Evolutionary conservation across 2,888 invertebrate genomes (phyloP), one percentile per base, ranked within the genome.

Genomic region (Paralinhomoeus sp.): DNA sequence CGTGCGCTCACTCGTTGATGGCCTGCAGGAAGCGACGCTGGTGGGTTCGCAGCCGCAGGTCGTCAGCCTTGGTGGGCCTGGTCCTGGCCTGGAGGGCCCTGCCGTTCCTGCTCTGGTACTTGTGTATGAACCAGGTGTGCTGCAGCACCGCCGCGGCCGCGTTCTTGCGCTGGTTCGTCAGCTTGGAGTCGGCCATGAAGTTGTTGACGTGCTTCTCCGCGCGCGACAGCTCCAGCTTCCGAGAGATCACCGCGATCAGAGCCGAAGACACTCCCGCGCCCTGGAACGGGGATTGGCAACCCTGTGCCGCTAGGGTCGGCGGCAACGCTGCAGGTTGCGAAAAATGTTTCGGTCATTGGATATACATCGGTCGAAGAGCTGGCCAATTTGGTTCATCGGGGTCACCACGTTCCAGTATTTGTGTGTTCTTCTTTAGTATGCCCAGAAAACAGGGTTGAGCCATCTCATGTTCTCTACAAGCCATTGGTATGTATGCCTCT

Each of bases 131-230:
- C 97, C 97, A 97, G 57, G 97, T 97, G 72, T 97, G 93, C 59
- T 97, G 75, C 56, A 97, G 74, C 57, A 99, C 97, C 69, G 93
- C 91, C 51, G 97, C 97, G 53, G 97, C 97, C 54, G 97, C 87
- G 71, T 97, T 93, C 76, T 99, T 99, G 70, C 97, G 74, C 87
- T 97, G 74, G 75, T 97, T 93, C 59, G 91, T 89, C 68, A 93
- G 76, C 73, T 97, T 93, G 64, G 93, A 93, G 71, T 99, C 97
- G 85, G 97, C 93, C 93, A 97, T 97, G 71, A 97, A 97, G 74
- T 97, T 97, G 73, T 97, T 97, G 63, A 97, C 97, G 73, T 97
- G 97, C 72, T 97, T 99, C 72, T 99, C 97, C 57, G 97, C 97
- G 71, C 93, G 75, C 9, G 53, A 51, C 67, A 97, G 75, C 71